These are phyloP conservation scores for Bufo gargarizans DNA, from an alignment of 2,113 vertebrate species.

Conservation along the genomic window DNA sequence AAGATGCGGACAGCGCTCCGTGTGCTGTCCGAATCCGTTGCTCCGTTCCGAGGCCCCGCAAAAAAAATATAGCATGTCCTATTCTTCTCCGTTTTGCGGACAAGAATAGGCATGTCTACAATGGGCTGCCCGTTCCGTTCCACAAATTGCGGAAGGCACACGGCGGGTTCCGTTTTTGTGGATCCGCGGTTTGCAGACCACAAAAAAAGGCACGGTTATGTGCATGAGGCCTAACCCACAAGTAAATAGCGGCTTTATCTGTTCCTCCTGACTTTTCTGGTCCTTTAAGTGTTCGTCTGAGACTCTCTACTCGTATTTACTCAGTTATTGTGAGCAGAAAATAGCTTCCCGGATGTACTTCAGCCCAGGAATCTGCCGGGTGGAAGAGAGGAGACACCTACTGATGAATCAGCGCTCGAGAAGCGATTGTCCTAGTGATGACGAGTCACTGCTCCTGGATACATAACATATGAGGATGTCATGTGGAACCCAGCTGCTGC, in stretches of 20 bases:
- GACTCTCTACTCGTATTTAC: neutral
- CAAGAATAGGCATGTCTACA: too few species aligned
- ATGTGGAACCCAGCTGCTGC: neutral
- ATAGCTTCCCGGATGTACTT: constrained; percentile 1
- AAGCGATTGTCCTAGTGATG: neutral
- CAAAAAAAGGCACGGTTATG: too few species aligned
- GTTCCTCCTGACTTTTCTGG: neutral
- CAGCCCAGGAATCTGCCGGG: neutral
- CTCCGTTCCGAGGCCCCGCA: too few species aligned
- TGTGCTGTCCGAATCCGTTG: too few species aligned
- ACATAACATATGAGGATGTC: neutral
- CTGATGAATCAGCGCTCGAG: constrained; percentile 35
- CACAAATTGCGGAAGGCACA: too few species aligned
- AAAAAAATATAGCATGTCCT: too few species aligned
- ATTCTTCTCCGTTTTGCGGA: too few species aligned
- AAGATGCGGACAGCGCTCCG: too few species aligned
- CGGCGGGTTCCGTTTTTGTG: too few species aligned
- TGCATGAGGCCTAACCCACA: too few species aligned
- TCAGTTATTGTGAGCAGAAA: neutral
- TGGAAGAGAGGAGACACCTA: neutral
- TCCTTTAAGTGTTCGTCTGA: neutral
- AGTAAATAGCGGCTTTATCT: neutral
- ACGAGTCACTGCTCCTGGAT: neutral
- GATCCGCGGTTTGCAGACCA: too few species aligned
- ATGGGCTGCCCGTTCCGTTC: too few species aligned